Conservation (phyloP, 2,797 vertebrate genomes). For the Hozukius guyotensis region DNA sequence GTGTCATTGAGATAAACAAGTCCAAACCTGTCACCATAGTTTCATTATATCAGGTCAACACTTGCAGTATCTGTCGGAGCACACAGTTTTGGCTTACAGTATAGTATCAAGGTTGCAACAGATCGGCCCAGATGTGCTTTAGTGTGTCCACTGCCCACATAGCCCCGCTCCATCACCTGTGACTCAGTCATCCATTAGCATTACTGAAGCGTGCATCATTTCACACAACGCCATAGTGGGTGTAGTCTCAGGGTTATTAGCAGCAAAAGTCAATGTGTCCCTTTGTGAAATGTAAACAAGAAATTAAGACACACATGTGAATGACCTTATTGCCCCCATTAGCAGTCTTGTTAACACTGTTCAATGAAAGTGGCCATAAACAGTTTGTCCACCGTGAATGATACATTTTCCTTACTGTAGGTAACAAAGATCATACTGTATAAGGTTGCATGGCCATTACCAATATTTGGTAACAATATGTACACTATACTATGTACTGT, state of each 20-base stretch:
- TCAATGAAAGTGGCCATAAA: not conserved
- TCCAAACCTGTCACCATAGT: slow-evolving; percentile 1
- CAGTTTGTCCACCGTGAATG: not conserved
- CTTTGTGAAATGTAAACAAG: not conserved
- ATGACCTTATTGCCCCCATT: not conserved
- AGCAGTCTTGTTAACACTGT: not conserved
- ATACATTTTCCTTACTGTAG: not conserved
- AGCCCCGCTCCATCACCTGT: not conserved
- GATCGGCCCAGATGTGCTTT: not conserved
- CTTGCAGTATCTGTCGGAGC: not conserved
- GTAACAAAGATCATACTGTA: not conserved
- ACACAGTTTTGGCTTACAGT: not conserved
- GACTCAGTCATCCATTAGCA: slow-evolving; percentile 13
- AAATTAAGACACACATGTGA: not conserved
- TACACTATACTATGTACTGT: not conserved
- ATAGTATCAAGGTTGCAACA: not conserved
- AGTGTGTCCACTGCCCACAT: slow-evolving; percentile 1
- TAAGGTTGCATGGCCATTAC: not conserved
- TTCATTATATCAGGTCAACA: not conserved
- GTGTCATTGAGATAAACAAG: slow-evolving; percentile 9
- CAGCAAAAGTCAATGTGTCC: not conserved
- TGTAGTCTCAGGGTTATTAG: not conserved
- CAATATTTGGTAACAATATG: not conserved
- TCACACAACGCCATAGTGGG: not conserved
- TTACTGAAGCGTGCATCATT: not conserved